A percentile compares a stretch with the other conserved stretches of the same genome.
phyloP scores from a whole-genome alignment of 2,113 vertebrate genomes.

The Brachyhypopomus occidentalis region DNA sequence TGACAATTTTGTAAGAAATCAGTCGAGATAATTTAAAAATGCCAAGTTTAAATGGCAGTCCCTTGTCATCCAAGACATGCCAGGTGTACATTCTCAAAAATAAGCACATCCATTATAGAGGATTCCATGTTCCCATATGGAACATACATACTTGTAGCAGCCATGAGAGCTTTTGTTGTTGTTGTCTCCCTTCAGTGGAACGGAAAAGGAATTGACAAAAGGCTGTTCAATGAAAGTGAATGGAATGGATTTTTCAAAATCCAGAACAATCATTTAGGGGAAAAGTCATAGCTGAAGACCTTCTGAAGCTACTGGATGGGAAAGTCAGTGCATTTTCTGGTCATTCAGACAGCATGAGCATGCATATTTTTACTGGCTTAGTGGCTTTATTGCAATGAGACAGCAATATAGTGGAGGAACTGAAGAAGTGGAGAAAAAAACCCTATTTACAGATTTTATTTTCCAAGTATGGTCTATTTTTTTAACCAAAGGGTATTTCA shows the following conservation, averaged over 20 bases:
- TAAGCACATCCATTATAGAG: neutral
- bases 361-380: conserved; percentile 16
- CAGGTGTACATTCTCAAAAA: neutral
- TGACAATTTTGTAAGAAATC: too few species aligned
- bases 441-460: neutral
- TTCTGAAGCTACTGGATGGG: conserved; percentile 53
- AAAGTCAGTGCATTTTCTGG: conserved; percentile 29
- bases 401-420: conserved; percentile 42
- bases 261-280: neutral
- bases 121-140: neutral
- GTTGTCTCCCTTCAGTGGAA: neutral
- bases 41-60: too few species aligned
- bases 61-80: too few species aligned
- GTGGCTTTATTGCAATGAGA: conserved; percentile 32
- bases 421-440: conserved; percentile 47
- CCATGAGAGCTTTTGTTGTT: neutral
- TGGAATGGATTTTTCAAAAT: neutral
- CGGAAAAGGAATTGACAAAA: neutral
- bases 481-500: neutral
- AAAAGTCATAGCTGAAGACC: neutral
- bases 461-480: neutral
- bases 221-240: too few species aligned
- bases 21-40: too few species aligned
- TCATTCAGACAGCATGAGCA: neutral
- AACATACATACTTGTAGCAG: neutral